Conservation (phyloP, 1,140 invertebrate genomes). For the Neomicropteryx cornuta region DNA sequence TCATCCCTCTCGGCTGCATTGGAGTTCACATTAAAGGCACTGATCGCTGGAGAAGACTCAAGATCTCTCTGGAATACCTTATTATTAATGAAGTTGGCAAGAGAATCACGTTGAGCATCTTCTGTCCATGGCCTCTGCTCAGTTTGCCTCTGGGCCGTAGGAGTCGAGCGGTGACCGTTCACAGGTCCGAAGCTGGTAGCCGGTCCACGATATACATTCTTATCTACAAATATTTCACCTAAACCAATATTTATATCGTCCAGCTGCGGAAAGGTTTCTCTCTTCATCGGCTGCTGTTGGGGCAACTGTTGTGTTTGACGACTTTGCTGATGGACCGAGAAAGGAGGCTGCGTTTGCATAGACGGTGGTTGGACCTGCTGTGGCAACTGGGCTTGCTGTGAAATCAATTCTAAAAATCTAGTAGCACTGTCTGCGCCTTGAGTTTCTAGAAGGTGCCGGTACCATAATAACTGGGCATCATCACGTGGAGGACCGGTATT, state of each 20-base stretch:
- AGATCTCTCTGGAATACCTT: conserved; percentile 11
- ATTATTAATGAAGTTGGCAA: conserved; percentile 13
- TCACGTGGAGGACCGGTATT: conserved; percentile 14
- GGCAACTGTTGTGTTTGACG: no score
- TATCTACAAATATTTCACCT: conserved; percentile 12
- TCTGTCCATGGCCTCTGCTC: conserved; percentile 9
- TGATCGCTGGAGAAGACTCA: conserved; percentile 11
- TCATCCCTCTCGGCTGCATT: conserved; percentile 11
- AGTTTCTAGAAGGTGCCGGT: conserved; percentile 30
- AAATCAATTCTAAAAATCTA: conserved; percentile 24
- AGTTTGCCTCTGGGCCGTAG: conserved; percentile 7
- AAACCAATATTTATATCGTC: conserved; percentile 10
- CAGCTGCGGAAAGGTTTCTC: conserved; percentile 7
- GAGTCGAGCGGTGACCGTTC: conserved; percentile 12
- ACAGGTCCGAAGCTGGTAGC: no score
- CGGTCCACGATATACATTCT: conserved; percentile 10
- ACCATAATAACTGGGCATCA: conserved; percentile 24
- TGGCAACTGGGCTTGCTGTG: conserved; percentile 9
- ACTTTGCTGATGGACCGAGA: no score
- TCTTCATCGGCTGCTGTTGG: conserved; percentile 6
- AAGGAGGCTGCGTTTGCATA: no score
- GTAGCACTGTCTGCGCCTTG: conserved; percentile 24
- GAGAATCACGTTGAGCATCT: conserved; percentile 6
- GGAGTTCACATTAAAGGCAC: conserved; percentile 9
- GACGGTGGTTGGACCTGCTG: conserved; percentile 6